Percentiles rank a stretch among this genome's conserved stretches.
These are phyloP conservation scores for Paradisaea rubra DNA, from an alignment of 2,113 vertebrate species.

Conservation along the genomic window DNA sequence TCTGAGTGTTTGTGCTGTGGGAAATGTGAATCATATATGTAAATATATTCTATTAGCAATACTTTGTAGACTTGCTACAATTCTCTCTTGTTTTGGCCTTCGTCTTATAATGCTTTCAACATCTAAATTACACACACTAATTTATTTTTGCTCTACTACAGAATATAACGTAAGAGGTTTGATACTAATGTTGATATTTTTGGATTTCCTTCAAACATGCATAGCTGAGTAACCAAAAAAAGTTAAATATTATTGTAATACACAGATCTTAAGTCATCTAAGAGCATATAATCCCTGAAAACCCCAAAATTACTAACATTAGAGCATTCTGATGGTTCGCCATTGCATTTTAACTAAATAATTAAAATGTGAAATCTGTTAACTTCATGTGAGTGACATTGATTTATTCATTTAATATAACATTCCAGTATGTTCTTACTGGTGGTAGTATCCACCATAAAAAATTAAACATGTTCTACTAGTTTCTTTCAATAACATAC, in stretches of 20 bases:
- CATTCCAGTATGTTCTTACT: not conserved
- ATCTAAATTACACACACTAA: not conserved
- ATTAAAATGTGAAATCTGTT: not conserved
- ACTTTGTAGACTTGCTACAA: not conserved
- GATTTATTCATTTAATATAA: not conserved
- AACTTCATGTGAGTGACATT: not conserved
- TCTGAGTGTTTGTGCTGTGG: not conserved
- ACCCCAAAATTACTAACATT: not conserved
- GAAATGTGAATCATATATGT: not conserved
- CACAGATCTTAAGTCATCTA: not conserved
- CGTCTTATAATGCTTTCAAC: not conserved
- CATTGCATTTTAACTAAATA: not conserved
- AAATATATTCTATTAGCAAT: not conserved
- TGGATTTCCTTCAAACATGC: not conserved
- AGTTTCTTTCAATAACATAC: not conserved
- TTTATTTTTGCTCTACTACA: not conserved
- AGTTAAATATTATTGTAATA: not conserved
- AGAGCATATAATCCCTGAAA: not conserved
- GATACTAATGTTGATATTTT: not conserved
- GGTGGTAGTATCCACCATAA: not conserved
- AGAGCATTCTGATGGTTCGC: not conserved
- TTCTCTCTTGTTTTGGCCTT: not conserved
- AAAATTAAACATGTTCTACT: not conserved
- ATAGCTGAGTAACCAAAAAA: not conserved
- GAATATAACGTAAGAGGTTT: not conserved